Percentiles rank a stretch among this genome's conserved stretches.
Evolutionary conservation across 2,888 invertebrate species (phyloP).

Genomic region (Diarsia dahlii): DNA sequence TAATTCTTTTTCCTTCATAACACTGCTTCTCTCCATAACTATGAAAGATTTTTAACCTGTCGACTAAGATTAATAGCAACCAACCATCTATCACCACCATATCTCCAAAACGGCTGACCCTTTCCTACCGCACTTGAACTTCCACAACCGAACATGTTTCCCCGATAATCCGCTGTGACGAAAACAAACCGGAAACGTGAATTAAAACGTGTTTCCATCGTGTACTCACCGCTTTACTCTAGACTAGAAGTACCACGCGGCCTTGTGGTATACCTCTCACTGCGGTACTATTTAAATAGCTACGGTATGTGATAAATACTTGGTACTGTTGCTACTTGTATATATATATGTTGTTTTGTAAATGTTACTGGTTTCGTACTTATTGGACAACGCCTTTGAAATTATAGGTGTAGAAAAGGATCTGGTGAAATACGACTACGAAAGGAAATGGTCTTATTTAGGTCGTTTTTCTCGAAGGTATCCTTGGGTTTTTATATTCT

Average conservation of each 20-base stretch:
- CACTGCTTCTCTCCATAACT: too few relatives aligned
- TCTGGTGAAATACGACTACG: background rate
- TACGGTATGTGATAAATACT: conserved; percentile 63
- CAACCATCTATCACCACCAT: background rate
- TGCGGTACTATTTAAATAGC: conserved; percentile 60
- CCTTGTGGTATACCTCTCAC: conserved; percentile 72
- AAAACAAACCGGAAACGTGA: conserved; percentile 59
- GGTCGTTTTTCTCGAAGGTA: background rate
- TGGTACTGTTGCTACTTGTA: conserved; percentile 30
- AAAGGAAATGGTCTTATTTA: background rate
- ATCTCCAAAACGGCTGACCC: conserved; percentile 20
- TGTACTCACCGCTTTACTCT: conserved; percentile 55
- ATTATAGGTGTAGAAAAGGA: conserved; percentile 10
- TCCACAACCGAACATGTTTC: conserved; percentile 35
- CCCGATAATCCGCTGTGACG: conserved; percentile 58
- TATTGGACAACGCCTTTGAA: conserved; percentile 38
- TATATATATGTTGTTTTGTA: conserved; percentile 31
- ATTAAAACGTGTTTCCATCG: conserved; percentile 53
- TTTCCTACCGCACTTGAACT: conserved; percentile 55
- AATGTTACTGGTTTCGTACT: conserved; percentile 43
- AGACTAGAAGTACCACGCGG: conserved; percentile 60
- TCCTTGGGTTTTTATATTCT: too few relatives aligned
- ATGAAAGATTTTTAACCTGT: too few relatives aligned
- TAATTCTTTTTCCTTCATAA: too few relatives aligned
- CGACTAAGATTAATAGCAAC: too few relatives aligned